Evolutionary conservation across 2,888 invertebrate species (phyloP), one percentile per base, ranked within the genome.

Genomic region (Amblyjoppa fuscipennis): DNA sequence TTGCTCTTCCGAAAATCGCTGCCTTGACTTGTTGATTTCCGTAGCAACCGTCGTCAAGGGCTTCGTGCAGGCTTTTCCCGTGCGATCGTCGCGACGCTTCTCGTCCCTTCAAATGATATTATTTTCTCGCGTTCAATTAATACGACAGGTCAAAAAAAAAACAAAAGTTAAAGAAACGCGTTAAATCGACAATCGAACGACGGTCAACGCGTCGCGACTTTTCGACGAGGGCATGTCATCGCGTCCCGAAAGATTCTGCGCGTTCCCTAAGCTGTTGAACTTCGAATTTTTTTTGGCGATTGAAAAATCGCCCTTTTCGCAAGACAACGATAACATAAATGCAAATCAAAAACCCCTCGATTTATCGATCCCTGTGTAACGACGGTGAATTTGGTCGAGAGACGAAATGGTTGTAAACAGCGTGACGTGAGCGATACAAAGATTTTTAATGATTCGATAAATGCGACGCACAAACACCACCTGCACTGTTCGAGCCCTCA

Each of bases 401-500:
- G 25, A 9, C 38, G 34, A 64, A n/a, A 34, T n/a, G 16, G 7
- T 56, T 45, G 34, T 16, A 61, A 20, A 49, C 61, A 16, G 41
- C 38, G 66, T 11, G 38, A 2, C 41, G 16, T 6, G 38, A 38
- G 51, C 49, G 45, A 28, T n/a, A 64, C 7, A 66, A 70, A 13
- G 64, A 71, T 49, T 76, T 74, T 6, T 6, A n/a, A 31, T 31
- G 28, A 16, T 34, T 16, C 4, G 13, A 34, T 16, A n/a, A 31
- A 34, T 31, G 16, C 59, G 16, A 84, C 83, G 51, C 25, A 13
- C 77, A 16, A 1, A 49, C 74, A 84, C 89, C 82, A 89, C 20
- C 84, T 75, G 79, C 85, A 66, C 91, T 66, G 78, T 74, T 83
- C 76, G 89, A 91, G 85, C 86, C 90, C 91, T 92, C 90, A 91